Base-by-base conservation (phyloP, 2,888 invertebrate genomes). In the Portevinia maculata region DNA sequence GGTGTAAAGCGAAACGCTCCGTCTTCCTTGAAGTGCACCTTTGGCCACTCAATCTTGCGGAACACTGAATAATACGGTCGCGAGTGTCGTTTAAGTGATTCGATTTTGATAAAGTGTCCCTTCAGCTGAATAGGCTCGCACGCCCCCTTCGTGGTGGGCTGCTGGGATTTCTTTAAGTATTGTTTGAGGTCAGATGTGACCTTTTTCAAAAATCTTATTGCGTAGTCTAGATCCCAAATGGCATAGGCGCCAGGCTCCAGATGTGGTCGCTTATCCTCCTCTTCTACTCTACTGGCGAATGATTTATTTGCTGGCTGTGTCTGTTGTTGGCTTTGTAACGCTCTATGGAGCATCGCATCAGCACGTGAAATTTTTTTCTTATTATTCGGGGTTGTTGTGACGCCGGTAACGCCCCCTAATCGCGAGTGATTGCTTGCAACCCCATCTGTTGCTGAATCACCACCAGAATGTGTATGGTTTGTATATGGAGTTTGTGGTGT, bases 261-360 rank as follows among this genome's bases (percentile, higher is more conserved):
- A 60, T 73, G 59, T 5, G 78, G 64, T 57, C 78, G 83, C n/a
- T 76, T 75, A 1, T 53, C 65, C 37, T 71, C 67, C 30, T 79
- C 84, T 48, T 39, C 30, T 13, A 30, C 30, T 13, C 32, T 60
- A 84, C 34, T 48, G 57, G 64, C n/a, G 60, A 81, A 46, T 52
- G 69, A 46, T 62, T 39, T 32, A 57, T 30, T 75, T 53, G 19
- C 52, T 55, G 59, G 46, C 37, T 76, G 79, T 79, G 75, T 79
- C 37, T 75, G 84, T 60, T 64, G 70, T 60, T 65, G 79, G 65
- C 85, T 86, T 57, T 86, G 86, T 62, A 86, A 88, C 90, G 94
- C 94, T 90, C 94, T 93, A 92, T 95, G 94, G 90, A 95, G 94
- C 94, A 96, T 96, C 91, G 95, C 95, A 94, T 95, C 95, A 90